Evolutionary conservation across 2,113 vertebrate species (phyloP), one percentile per base, ranked within the genome.

Genomic region (Propithecus coquereli): DNA sequence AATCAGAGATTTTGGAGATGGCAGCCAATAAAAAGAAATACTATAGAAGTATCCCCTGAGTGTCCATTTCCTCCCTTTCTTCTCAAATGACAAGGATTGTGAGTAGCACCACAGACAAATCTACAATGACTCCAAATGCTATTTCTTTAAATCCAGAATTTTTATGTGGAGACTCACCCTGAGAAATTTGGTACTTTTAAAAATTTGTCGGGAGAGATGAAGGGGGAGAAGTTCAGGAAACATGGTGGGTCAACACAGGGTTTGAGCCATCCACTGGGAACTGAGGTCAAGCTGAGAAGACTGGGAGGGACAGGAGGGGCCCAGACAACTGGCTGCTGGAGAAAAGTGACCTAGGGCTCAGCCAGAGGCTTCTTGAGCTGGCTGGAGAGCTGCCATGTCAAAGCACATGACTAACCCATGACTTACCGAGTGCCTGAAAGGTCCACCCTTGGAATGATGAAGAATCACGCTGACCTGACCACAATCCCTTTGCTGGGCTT

Each of bases 21-120:
- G 85, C 34, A 76, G 93, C 91, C 91, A 97, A 96, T 89, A 86
- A 84, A 97, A 97, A 96, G 93, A 96, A 94, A 93, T 16, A 27
- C 5, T 8, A 3, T 25, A 74, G 86, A 89, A 84, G 74, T 32
- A 47, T 63, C 50, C 70, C 79, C 13, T 12, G 59, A 93, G 47
- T 47, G 90, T 74, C 91, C 34, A 57, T 81, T 94, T 79, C 77
- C 71, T 86, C 89, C 87, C 59, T 88, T 54, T 37, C 52, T 91
- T 87, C 85, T 96, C 79, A 91, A 97, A 95, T 22, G 90, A 84
- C 59, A 94, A 18, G 85, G 80, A 84, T 95, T 87, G 45, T 82
- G 84, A 94, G 40, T 59, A 96, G 54, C 68, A 32, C 30, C 50
- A 61, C 10, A 47, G 45, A 83, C 22, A 80, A 61, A 83, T 82